Percentiles rank a stretch among this genome's conserved stretches.
These are phyloP conservation scores for Micrastur ruficollis DNA, from an alignment of 2,797 vertebrate species.

Conservation along the genomic window DNA sequence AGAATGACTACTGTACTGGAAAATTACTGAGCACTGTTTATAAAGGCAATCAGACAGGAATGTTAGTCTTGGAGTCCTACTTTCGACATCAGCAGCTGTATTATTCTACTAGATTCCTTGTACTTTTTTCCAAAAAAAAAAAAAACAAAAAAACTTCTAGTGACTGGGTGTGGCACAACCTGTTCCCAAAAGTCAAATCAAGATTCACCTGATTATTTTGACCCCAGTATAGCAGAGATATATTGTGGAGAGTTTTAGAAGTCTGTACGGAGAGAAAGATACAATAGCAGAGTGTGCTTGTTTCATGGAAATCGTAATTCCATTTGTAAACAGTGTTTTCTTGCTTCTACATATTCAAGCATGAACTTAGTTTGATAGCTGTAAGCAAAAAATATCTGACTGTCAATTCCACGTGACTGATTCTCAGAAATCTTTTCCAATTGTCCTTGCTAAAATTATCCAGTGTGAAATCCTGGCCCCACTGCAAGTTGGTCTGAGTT, in stretches of 20 bases:
- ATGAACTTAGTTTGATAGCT: background rate
- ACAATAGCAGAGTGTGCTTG: background rate
- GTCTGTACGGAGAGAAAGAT: background rate
- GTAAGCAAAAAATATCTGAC: conserved; percentile 8
- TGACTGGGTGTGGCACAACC: conserved; percentile 71
- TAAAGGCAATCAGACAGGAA: conserved; percentile 74
- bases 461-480: background rate
- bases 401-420: conserved; percentile 13
- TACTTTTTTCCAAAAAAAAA: conserved; percentile 4
- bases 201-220: conserved; percentile 63
- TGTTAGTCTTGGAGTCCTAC: conserved; percentile 78
- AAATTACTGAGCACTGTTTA: conserved; percentile 74
- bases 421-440: background rate
- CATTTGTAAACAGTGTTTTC: background rate
- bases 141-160: background rate
- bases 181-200: conserved; percentile 56
- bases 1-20: conserved; percentile 77
- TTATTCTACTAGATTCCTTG: conserved; percentile 73
- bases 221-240: background rate
- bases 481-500: background rate
- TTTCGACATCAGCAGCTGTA: conserved; percentile 73
- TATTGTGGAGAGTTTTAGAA: background rate
- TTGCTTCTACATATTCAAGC: background rate
- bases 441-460: background rate
- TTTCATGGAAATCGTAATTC: background rate